Percentiles rank a stretch among this genome's conserved stretches.
phyloP scores from a whole-genome alignment of 1,140 invertebrate genomes.

The Venturia canescens region DNA sequence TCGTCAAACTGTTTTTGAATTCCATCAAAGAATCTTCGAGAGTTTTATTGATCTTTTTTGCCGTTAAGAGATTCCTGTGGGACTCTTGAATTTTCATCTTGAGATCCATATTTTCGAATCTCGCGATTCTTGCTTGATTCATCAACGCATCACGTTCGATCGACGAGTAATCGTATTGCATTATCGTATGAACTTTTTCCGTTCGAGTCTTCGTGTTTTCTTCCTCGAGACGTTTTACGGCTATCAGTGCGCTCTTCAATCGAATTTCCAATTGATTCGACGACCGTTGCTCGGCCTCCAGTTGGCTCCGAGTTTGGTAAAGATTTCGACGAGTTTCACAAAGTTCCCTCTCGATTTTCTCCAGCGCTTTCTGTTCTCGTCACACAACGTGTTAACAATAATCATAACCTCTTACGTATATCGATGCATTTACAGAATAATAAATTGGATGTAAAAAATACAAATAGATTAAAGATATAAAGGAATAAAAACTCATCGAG shows the following conservation, averaged over 20 bases:
- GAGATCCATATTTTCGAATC: constrained; percentile 60
- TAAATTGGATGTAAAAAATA: not conserved
- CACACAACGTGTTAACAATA: too few relatives aligned
- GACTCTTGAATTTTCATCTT: constrained; percentile 59
- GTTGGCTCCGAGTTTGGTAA: constrained; percentile 54
- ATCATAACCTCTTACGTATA: too few relatives aligned
- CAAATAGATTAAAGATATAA: constrained; percentile 14
- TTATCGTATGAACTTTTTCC: constrained; percentile 58
- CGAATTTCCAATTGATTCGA: constrained; percentile 61
- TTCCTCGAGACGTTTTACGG: constrained; percentile 60
- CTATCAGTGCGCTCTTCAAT: constrained; percentile 56
- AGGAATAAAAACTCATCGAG: constrained; percentile 26
- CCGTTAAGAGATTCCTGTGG: constrained; percentile 51
- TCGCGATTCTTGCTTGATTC: constrained; percentile 57
- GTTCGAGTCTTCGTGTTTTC: constrained; percentile 63
- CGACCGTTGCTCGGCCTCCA: constrained; percentile 64
- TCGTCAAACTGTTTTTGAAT: constrained; percentile 53
- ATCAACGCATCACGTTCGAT: constrained; percentile 62
- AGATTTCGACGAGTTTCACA: constrained; percentile 57
- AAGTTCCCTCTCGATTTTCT: constrained; percentile 61
- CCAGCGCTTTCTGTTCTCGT: constrained; percentile 55
- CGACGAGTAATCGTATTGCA: constrained; percentile 60
- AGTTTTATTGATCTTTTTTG: constrained; percentile 51
- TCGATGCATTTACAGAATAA: too few relatives aligned
- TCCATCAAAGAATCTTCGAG: constrained; percentile 56